A percentile compares a stretch with the other conserved stretches of the same genome.
These are phyloP conservation scores for Bucorvus abyssinicus DNA, from an alignment of 2,797 vertebrate species.

Conservation along the genomic window DNA sequence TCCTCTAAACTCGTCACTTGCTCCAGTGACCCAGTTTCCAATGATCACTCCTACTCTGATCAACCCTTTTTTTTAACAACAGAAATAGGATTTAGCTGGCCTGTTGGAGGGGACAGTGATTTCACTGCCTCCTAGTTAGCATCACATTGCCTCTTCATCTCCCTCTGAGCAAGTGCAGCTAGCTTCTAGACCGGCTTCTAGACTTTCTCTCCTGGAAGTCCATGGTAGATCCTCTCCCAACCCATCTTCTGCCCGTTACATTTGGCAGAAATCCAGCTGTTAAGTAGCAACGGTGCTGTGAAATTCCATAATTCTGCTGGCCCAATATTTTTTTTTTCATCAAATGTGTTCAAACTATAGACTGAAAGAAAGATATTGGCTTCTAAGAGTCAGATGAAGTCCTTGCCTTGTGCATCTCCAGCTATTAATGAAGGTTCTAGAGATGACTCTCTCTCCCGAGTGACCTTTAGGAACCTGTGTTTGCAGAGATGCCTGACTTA, in stretches of 20 bases:
- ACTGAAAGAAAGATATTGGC: not conserved
- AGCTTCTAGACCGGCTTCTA: not conserved
- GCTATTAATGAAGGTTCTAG: not conserved
- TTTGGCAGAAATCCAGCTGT: not conserved
- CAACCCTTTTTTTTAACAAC: not conserved
- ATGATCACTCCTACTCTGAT: not conserved
- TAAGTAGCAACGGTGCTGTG: not conserved
- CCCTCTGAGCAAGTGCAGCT: not conserved
- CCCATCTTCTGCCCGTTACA: not conserved
- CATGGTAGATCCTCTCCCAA: not conserved
- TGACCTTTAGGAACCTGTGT: not conserved
- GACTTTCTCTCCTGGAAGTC: not conserved
- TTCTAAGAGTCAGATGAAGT: not conserved
- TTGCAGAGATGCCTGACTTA: not conserved
- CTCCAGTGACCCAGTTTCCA: not conserved
- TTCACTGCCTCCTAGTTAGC: not conserved
- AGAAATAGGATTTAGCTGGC: not conserved
- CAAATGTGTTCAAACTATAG: not conserved
- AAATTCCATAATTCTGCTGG: not conserved
- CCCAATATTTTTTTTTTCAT: not conserved
- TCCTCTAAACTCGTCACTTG: not conserved
- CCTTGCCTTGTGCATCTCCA: not conserved
- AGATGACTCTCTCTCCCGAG: not conserved
- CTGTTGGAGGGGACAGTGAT: not conserved
- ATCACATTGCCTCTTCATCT: not conserved